Evolutionary conservation across 2,888 invertebrate genomes (phyloP).

Genomic region (Philopedon plagiatum): DNA sequence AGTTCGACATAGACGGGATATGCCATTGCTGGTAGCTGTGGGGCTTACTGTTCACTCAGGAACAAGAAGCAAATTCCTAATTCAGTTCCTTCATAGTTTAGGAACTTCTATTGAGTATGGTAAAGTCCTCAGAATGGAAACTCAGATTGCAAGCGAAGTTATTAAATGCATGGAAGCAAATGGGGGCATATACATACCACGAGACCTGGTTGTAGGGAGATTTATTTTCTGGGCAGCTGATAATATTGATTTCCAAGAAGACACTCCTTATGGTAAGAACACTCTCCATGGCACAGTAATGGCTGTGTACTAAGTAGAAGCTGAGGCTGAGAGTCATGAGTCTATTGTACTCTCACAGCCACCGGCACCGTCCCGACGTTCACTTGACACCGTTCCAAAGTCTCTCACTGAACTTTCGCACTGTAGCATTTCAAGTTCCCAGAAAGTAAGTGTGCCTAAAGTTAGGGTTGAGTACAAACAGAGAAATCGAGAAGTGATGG

Average conservation of each 20-base stretch:
- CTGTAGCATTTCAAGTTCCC: too few relatives aligned
- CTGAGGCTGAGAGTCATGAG: too few relatives aligned
- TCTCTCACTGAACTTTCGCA: too few relatives aligned
- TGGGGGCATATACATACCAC: conserved; percentile 18
- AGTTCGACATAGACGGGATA: too few relatives aligned
- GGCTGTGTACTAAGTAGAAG: background rate
- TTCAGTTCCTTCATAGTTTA: background rate
- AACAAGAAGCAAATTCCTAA: conserved; percentile 1
- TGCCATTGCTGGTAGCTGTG: background rate
- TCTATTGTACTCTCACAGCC: too few relatives aligned
- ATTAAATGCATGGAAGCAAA: conserved; percentile 11
- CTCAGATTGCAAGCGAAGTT: background rate
- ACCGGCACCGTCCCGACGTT: too few relatives aligned
- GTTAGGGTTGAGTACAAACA: too few relatives aligned
- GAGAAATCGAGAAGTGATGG: too few relatives aligned
- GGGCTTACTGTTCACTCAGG: conserved; percentile 12
- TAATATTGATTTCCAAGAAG: conserved; percentile 19
- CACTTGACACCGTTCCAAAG: too few relatives aligned
- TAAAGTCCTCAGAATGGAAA: background rate
- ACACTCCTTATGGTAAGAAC: conserved; percentile 16
- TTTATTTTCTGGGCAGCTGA: background rate
- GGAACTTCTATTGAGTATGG: conserved; percentile 1
- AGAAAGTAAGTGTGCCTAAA: too few relatives aligned
- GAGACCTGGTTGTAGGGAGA: background rate
- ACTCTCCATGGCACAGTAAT: background rate